phyloP scores from a whole-genome alignment of 2,797 vertebrate genomes.

The Thalassophryne amazonica region DNA sequence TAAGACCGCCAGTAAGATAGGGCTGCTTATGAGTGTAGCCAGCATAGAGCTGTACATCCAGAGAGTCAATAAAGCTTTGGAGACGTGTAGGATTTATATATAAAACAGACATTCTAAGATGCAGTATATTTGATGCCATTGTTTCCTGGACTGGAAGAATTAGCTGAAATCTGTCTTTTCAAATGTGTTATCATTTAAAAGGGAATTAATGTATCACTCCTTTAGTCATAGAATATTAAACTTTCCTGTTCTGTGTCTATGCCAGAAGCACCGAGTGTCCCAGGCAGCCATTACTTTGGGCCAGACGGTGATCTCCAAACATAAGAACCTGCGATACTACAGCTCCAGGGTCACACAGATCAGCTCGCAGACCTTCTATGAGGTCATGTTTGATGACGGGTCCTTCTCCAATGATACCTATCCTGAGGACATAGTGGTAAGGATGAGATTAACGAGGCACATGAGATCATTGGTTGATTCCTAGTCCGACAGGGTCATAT shows the following conservation, averaged over 20 bases:
- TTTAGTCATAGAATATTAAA: background rate
- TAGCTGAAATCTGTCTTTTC: background rate
- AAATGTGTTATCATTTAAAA: background rate
- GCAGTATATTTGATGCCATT: background rate
- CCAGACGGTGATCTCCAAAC: slow-evolving; percentile 96
- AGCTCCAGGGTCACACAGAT: slow-evolving; percentile 88
- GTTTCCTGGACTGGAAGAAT: background rate
- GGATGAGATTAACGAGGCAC: slow-evolving; percentile 55
- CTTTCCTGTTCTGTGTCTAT: slow-evolving; percentile 4
- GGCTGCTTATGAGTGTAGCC: too few relatives aligned
- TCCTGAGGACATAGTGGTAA: slow-evolving; percentile 97
- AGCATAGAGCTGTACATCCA: too few relatives aligned
- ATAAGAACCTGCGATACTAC: slow-evolving; percentile 95
- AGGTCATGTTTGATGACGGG: slow-evolving; percentile 96
- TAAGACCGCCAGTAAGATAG: too few relatives aligned
- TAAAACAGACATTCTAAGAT: background rate
- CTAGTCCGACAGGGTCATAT: slow-evolving; percentile 4
- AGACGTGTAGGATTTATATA: background rate
- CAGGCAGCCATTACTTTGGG: slow-evolving; percentile 84
- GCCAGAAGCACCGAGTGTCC: slow-evolving; percentile 82
- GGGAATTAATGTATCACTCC: background rate
- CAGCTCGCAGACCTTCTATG: slow-evolving; percentile 91
- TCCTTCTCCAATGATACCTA: slow-evolving; percentile 96
- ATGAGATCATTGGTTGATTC: slow-evolving; percentile 22
- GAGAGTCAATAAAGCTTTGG: background rate